Evolutionary conservation across 2,888 invertebrate genomes (phyloP).

Genomic region (Serripes groenlandicus): DNA sequence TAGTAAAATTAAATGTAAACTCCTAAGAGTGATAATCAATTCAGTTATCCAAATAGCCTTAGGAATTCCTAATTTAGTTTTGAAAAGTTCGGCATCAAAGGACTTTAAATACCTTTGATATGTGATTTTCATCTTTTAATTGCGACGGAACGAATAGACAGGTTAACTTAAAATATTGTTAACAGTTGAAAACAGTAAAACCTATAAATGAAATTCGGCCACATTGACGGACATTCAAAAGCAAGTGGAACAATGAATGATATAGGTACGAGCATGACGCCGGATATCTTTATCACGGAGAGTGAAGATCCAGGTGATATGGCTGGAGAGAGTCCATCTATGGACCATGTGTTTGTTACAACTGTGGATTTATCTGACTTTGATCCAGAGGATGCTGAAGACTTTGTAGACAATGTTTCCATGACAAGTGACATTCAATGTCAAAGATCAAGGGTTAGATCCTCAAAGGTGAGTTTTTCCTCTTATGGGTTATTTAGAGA

Average conservation of each 20-base stretch:
- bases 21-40: too few relatives aligned
- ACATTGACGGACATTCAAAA: neutral
- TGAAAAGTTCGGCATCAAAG: too few relatives aligned
- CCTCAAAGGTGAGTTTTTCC: slow-evolving; percentile 6
- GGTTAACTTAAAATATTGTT: too few relatives aligned
- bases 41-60: too few relatives aligned
- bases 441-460: neutral
- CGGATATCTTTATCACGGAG: slow-evolving; percentile 1
- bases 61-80: too few relatives aligned
- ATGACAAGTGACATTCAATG: slow-evolving; percentile 1
- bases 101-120: too few relatives aligned
- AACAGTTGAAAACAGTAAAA: neutral
- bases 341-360: slow-evolving; percentile 55
- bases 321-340: neutral
- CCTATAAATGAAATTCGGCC: neutral
- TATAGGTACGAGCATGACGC: slow-evolving; percentile 17
- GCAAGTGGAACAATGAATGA: neutral
- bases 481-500: too few relatives aligned
- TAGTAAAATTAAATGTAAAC: too few relatives aligned
- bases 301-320: neutral
- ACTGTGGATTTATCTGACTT: slow-evolving; percentile 48
- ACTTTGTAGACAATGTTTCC: slow-evolving; percentile 33
- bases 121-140: too few relatives aligned
- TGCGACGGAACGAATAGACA: too few relatives aligned
- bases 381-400: slow-evolving; percentile 26